Evolutionary conservation across 2,888 invertebrate genomes (phyloP).

Genomic region (Hirtodrosophila confusa): DNA sequence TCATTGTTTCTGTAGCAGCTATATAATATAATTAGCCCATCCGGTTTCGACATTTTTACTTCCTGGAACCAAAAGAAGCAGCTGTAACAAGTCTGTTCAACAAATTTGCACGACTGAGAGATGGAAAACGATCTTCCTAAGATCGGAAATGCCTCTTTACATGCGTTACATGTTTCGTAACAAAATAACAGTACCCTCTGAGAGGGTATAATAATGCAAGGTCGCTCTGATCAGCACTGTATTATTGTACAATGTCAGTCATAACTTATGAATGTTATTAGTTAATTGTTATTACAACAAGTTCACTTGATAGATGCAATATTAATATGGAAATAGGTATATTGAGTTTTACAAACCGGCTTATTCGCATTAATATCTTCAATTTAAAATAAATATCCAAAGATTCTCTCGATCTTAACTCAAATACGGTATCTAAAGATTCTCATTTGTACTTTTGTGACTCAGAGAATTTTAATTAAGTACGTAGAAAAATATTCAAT

Average conservation of each 20-base stretch:
- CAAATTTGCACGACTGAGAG: no score
- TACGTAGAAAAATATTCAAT: constrained; percentile 1
- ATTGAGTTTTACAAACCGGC: no score
- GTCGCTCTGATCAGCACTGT: constrained; percentile 1
- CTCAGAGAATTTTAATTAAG: constrained; percentile 17
- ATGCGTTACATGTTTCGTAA: background rate
- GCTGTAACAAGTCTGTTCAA: no score
- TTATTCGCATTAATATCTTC: no score
- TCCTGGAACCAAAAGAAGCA: no score
- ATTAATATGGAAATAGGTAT: background rate
- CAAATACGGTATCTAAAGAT: background rate
- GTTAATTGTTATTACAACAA: constrained; percentile 4
- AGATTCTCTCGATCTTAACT: background rate
- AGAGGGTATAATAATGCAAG: background rate
- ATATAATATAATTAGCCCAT: no score
- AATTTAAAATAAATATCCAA: no score
- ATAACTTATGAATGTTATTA: background rate
- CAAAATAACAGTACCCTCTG: background rate
- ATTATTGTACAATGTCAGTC: constrained; percentile 3
- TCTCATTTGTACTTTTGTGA: constrained; percentile 8
- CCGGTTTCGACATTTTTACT: no score
- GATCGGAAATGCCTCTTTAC: no score
- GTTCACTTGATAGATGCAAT: constrained; percentile 1
- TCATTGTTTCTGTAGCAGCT: no score
- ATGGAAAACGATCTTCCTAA: no score